Percentiles rank a stretch among this genome's conserved stretches.
Conservation (phyloP, 1,140 invertebrate genomes). For the Philopotamus ludificatus region DNA sequence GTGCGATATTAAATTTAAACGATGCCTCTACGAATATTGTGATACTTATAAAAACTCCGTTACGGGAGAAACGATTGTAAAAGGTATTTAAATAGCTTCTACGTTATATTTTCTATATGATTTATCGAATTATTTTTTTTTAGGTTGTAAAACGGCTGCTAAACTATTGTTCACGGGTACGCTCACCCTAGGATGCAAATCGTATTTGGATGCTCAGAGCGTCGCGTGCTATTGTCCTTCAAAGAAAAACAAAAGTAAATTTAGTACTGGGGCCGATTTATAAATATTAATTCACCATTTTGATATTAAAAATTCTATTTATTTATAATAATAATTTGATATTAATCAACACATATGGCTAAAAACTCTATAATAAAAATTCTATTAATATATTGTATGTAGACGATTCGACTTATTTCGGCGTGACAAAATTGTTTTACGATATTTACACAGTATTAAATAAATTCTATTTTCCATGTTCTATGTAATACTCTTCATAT, state of each 20-base stretch:
- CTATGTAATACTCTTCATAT: too few species aligned
- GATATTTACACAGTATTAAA: too few species aligned
- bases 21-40: slow-evolving; percentile 81
- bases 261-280: slow-evolving; percentile 51
- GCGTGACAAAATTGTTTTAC: too few species aligned
- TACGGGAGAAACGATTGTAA: slow-evolving; percentile 62
- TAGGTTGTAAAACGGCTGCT: slow-evolving; percentile 78
- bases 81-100: slow-evolving; percentile 50
- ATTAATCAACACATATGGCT: too few species aligned
- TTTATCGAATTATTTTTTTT: slow-evolving; percentile 34
- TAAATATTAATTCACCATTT: too few species aligned
- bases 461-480: too few species aligned
- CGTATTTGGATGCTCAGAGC: slow-evolving; percentile 76
- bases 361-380: too few species aligned
- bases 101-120: slow-evolving; percentile 1
- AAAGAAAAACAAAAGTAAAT: slow-evolving; percentile 55
- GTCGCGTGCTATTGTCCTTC: slow-evolving; percentile 73
- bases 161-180: slow-evolving; percentile 82
- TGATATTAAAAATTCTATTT: too few species aligned
- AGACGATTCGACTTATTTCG: too few species aligned
- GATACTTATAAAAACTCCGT: slow-evolving; percentile 64
- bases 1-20: slow-evolving; percentile 84
- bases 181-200: slow-evolving; percentile 77
- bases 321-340: too few species aligned
- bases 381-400: too few species aligned